These are phyloP conservation scores for Oryctolagus cuniculus DNA, from an alignment of 2,113 vertebrate genomes.

Conservation along the genomic window mOryCun1.1 NC_091438.1:32311001-32311500, in stretches of 20 bases:
- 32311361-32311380: neutral
- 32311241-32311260: neutral
- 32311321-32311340: neutral
- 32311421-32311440: neutral
- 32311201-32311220: neutral
- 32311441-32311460: neutral
- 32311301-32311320: neutral
- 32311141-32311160: neutral
- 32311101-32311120: neutral
- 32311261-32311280: no score
- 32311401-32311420: neutral
- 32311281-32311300: neutral
- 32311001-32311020: slow-evolving; percentile 14
- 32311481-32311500: neutral
- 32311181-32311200: neutral
- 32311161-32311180: neutral
- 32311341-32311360: neutral
- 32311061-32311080: neutral
- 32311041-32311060: slow-evolving; percentile 54
- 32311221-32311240: neutral
- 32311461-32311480: neutral
- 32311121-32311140: neutral
- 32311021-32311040: neutral
- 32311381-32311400: neutral
- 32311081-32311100: neutral